Evolutionary conservation across 30 jellyfish, hydroid and myxozoan genomes (phyloP).

Genomic region (Euphysa ruthae): DNA sequence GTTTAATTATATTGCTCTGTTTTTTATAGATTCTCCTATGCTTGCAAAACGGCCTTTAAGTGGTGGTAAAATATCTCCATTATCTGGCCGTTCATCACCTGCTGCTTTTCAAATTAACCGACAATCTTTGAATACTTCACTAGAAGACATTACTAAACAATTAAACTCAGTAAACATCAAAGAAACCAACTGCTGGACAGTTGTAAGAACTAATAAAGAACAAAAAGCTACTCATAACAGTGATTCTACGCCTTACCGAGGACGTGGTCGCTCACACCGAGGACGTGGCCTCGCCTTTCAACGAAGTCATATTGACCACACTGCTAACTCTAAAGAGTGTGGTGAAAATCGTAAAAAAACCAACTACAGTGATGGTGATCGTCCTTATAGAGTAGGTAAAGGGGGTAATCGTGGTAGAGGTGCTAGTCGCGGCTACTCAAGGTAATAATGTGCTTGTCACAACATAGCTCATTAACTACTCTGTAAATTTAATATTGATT

Average conservation of each 20-base stretch:
- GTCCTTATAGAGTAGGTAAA: neutral
- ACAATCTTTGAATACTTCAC: neutral
- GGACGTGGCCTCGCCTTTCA: neutral
- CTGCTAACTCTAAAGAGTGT: neutral
- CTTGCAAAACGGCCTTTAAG: neutral
- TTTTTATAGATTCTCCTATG: neutral
- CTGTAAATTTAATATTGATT: too few species aligned
- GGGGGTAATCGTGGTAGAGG: constrained; percentile 10
- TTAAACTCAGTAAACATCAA: too few species aligned
- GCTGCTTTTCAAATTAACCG: neutral
- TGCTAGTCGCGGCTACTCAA: too few species aligned
- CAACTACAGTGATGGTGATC: constrained; percentile 3
- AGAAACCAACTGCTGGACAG: constrained; percentile 18
- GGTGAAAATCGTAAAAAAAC: neutral
- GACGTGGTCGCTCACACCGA: neutral
- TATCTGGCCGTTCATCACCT: neutral
- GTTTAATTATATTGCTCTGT: too few species aligned
- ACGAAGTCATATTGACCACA: constrained; percentile 33
- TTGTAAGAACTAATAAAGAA: constrained; percentile 15
- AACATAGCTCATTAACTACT: too few species aligned
- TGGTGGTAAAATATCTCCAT: neutral
- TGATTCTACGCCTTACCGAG: neutral
- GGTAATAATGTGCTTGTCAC: too few species aligned
- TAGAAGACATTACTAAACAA: neutral
- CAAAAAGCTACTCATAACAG: neutral